Evolutionary conservation across 2,113 vertebrate genomes (phyloP), one percentile per base, ranked within the genome.

Genomic region (Albula goreensis): DNA sequence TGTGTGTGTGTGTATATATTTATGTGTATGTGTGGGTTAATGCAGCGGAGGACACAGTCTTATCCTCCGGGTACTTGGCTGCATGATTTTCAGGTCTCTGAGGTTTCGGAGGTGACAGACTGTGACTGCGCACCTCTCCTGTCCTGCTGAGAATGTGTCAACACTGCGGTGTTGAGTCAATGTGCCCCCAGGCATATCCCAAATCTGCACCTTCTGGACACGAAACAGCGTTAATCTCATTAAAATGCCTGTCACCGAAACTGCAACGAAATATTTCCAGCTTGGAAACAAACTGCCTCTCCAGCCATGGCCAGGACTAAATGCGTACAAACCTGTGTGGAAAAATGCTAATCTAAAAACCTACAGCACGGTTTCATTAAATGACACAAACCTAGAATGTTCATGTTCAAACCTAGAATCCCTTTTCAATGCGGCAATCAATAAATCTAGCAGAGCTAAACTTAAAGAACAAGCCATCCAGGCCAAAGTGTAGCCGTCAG

Each of bases 341-440:
- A 50, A 81, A 78, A 81, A 78, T 15, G 57, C 57, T 15, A 60
- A 60, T 60, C 12, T 84, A 85, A 52, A 60, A 19, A 78, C 56
- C 31, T 41, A 41, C 31, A 41, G 31, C 31, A 41, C 31, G 31
- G 31, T 41, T 41, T 41, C 31, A 41, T 41, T 41, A 41, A 41
- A 41, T 41, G 31, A 41, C 31, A 41, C 31, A 41, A 41, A 41
- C 31, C 31, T 1, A 77, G 25, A 78, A 79, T 51, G 51, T 15
- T 31, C 22, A 17, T 56, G 57, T 50, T 84, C 60, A 86, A 31
- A 86, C 41, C 31, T 77, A 41, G 22, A 22, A 70, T 78, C 80
- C 31, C 85, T 85, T 41, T 41, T 41, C 41, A 83, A 85, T 84
- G 83, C 80, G 50, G 80, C 80, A 12, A 88, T 83, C 86, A 84